These are phyloP conservation scores for Neotragus pygmaeus DNA, from an alignment of 2,113 vertebrate species.

Conservation along the genomic window DNA sequence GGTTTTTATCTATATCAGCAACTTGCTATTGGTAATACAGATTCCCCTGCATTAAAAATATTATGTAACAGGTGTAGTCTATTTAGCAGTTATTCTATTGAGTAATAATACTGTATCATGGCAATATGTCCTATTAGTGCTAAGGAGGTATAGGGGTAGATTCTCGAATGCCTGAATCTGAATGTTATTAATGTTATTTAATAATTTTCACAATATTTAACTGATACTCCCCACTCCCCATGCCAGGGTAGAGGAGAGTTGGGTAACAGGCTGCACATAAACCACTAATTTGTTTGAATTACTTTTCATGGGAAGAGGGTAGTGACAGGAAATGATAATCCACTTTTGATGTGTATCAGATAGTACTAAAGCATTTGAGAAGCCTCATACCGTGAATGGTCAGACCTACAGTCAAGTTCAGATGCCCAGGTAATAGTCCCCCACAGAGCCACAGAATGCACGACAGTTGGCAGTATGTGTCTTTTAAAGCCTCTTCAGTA, in stretches of 20 bases:
- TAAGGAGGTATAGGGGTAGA: not conserved
- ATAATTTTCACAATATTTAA: not conserved
- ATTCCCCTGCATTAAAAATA: not conserved
- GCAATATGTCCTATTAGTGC: not conserved
- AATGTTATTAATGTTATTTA: not conserved
- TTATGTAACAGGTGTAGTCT: not conserved
- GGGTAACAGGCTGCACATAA: not conserved
- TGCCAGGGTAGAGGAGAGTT: not conserved
- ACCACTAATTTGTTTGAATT: not conserved
- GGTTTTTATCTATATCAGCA: not conserved
- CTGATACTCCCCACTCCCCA: not conserved
- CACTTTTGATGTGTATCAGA: not conserved
- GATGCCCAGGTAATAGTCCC: not conserved
- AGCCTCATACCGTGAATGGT: not conserved
- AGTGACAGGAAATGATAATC: not conserved
- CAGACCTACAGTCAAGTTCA: not conserved
- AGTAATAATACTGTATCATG: not conserved
- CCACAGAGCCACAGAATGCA: not conserved
- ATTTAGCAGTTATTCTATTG: not conserved
- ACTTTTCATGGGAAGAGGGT: conserved; percentile 18
- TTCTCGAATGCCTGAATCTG: not conserved
- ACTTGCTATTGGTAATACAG: not conserved
- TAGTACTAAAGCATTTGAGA: not conserved
- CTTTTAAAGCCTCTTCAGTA: not conserved
- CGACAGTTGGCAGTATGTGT: not conserved